A percentile compares a stretch with the other conserved stretches of the same genome.
Evolutionary conservation across 2,797 vertebrate genomes (phyloP).

Genomic region (Strix occidentalis): DNA sequence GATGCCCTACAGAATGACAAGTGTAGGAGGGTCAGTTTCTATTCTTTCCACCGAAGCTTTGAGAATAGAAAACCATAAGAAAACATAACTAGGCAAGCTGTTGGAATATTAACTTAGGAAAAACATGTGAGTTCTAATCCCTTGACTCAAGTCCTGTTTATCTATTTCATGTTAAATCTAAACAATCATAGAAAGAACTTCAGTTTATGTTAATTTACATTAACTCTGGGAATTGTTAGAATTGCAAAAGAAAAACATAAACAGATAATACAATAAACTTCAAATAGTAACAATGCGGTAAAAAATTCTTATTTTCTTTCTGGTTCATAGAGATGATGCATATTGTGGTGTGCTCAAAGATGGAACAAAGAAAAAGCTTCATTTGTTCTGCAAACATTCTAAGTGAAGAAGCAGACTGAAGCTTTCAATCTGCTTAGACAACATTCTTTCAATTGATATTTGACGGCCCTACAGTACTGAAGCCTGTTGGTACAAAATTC

Average conservation of each 20-base stretch:
- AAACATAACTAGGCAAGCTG: background rate
- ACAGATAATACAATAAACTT: constrained; percentile 63
- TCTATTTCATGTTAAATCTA: background rate
- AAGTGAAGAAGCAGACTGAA: background rate
- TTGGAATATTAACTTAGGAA: background rate
- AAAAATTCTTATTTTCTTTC: constrained; percentile 43
- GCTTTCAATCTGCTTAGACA: background rate
- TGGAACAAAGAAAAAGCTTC: background rate
- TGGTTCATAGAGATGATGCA: constrained; percentile 48
- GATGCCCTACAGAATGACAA: background rate
- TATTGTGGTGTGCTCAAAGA: constrained; percentile 2
- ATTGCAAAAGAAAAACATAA: constrained; percentile 30
- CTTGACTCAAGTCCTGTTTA: background rate
- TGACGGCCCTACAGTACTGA: background rate
- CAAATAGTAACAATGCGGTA: constrained; percentile 56
- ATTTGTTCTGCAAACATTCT: background rate
- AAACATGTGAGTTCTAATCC: background rate
- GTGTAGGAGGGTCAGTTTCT: background rate
- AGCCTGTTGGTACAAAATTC: background rate
- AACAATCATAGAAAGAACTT: constrained; percentile 46
- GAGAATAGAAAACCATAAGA: background rate
- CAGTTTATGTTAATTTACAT: constrained; percentile 64
- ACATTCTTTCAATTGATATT: background rate
- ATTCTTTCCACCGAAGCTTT: background rate
- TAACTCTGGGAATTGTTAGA: constrained; percentile 67